phyloP scores from a whole-genome alignment of 2,113 vertebrate genomes.

The Mungos mungo region DNA sequence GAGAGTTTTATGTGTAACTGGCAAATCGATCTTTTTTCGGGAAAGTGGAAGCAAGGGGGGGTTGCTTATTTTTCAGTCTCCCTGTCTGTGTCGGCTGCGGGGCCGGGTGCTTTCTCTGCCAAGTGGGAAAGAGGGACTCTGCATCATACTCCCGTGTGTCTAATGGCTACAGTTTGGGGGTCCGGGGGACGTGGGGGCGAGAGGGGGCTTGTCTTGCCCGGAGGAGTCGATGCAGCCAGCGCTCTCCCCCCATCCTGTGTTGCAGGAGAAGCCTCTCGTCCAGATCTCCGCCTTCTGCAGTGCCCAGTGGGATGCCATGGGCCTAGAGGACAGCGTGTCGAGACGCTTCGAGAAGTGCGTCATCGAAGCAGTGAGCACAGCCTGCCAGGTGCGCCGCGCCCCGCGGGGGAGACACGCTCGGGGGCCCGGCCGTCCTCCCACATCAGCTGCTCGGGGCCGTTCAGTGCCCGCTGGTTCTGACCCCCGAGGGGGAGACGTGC shows the following conservation, averaged over 20 bases:
- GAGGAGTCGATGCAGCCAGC: accelerated
- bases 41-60: not conserved
- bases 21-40: not conserved
- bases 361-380: constrained; percentile 87
- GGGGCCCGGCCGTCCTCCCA: not conserved
- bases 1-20: accelerated
- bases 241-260: accelerated
- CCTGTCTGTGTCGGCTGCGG: not conserved
- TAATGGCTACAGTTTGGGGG: accelerated
- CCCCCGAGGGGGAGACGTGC: accelerated
- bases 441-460: accelerated
- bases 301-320: not conserved
- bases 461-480: not conserved
- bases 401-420: accelerated
- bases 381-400: constrained; percentile 89
- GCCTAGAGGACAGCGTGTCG: constrained; percentile 77
- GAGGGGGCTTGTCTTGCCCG: accelerated
- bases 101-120: accelerated
- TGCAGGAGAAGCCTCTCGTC: constrained; percentile 83
- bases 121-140: not conserved
- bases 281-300: constrained; percentile 88
- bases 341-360: constrained; percentile 88
- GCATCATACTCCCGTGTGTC: no score
- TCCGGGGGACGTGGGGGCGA: accelerated
- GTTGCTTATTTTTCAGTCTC: not conserved